A percentile compares a stretch with the other conserved stretches of the same genome.
phyloP scores from a whole-genome alignment of 2,797 vertebrate genomes.

The Acestrorhynchus altus region DNA sequence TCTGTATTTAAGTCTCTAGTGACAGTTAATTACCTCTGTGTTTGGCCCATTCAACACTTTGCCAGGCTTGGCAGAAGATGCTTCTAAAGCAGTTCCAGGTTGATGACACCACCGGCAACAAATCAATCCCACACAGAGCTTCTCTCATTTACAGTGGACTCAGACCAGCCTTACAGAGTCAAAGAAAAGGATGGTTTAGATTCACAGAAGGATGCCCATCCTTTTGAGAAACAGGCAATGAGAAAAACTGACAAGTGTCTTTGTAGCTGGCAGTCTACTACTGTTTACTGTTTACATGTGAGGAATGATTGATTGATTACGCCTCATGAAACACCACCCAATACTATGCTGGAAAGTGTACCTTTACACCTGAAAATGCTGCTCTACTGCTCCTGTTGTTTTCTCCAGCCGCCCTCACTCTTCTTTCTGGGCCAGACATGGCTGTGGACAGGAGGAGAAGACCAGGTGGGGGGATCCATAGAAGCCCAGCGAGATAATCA shows the following conservation, averaged over 20 bases:
- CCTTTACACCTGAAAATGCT: background rate
- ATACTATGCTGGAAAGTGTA: conserved; percentile 7
- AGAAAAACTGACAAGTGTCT: conserved; percentile 23
- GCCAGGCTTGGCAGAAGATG: conserved; percentile 64
- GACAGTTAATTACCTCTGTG: conserved; percentile 75
- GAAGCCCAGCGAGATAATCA: conserved; percentile 33
- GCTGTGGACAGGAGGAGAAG: conserved; percentile 4
- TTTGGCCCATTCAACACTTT: conserved; percentile 48
- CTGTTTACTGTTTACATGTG: conserved; percentile 51
- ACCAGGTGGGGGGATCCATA: conserved; percentile 29
- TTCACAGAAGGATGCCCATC: background rate
- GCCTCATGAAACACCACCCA: background rate
- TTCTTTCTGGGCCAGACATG: background rate
- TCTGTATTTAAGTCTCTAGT: conserved; percentile 65
- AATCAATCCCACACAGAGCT: conserved; percentile 64
- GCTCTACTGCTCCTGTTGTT: background rate
- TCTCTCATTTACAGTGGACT: conserved; percentile 11
- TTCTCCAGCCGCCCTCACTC: background rate
- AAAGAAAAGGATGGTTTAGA: background rate
- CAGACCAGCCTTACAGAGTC: background rate
- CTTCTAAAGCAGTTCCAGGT: conserved; percentile 53
- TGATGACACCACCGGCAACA: conserved; percentile 58
- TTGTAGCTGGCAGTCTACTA: conserved; percentile 46
- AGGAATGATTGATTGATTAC: conserved; percentile 5
- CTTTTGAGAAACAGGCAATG: conserved; percentile 11